A percentile compares a stretch with the other conserved stretches of the same genome.
phyloP scores from a whole-genome alignment of 2,888 invertebrate genomes.

The Octodonta nipae region DNA sequence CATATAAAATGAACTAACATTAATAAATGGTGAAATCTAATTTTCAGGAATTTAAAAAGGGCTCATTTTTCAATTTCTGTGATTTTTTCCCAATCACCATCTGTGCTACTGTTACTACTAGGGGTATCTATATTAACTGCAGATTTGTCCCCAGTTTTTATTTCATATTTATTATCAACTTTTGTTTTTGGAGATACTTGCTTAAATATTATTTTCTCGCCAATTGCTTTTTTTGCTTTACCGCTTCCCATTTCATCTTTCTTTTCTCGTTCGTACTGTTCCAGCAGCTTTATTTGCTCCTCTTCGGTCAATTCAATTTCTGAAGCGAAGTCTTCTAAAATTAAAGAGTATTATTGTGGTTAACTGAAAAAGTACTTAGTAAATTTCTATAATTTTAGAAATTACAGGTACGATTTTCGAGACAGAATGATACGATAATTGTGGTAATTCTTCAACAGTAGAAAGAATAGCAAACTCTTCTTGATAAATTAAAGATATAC shows the following conservation, averaged over 20 bases:
- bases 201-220: slow-evolving; percentile 13
- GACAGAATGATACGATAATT: no score
- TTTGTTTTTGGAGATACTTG: slow-evolving; percentile 21
- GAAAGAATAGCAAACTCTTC: no score
- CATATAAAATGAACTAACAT: no score
- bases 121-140: slow-evolving; percentile 24
- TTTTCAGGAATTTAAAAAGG: neutral
- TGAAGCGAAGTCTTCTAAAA: slow-evolving; percentile 49
- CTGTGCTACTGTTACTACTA: slow-evolving; percentile 31
- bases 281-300: slow-evolving; percentile 51
- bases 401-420: no score
- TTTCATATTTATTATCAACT: slow-evolving; percentile 4
- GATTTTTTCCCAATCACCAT: slow-evolving; percentile 38
- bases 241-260: slow-evolving; percentile 17
- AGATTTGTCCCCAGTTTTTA: slow-evolving; percentile 17
- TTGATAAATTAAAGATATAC: no score
- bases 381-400: no score
- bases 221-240: slow-evolving; percentile 16
- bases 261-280: slow-evolving; percentile 54
- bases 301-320: slow-evolving; percentile 57
- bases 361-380: no score
- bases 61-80: slow-evolving; percentile 26
- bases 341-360: slow-evolving; percentile 1
- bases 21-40: no score
- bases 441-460: no score